phyloP scores from a whole-genome alignment of 2,888 invertebrate species.

The Dynastes grantii region DNA sequence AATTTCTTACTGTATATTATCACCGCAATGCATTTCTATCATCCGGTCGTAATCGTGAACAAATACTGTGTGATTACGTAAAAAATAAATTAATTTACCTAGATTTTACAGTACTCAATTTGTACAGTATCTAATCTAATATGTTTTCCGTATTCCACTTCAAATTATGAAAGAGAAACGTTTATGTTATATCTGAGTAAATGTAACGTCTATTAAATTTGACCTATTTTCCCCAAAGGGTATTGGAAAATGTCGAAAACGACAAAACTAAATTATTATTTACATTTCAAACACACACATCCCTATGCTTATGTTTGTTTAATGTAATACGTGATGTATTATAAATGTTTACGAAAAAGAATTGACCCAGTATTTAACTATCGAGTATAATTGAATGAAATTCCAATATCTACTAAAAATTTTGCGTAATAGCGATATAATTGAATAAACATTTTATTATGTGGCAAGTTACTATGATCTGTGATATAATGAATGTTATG shows the following conservation, averaged over 20 bases:
- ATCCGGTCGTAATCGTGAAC: not conserved
- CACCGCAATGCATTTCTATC: not conserved
- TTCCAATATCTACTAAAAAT: not conserved
- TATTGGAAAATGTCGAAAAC: not conserved
- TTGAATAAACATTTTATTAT: too few relatives aligned
- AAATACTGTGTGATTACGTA: too few relatives aligned
- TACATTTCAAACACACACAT: not conserved
- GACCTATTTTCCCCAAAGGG: constrained; percentile 21
- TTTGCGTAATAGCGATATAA: too few relatives aligned
- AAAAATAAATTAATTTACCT: not conserved
- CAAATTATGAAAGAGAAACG: not conserved
- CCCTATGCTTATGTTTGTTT: not conserved
- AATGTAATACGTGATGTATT: too few relatives aligned
- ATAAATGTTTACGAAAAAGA: constrained; percentile 1
- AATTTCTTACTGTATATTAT: not conserved
- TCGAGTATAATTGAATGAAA: constrained; percentile 11
- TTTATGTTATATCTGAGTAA: not conserved
- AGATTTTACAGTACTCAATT: constrained; percentile 14
- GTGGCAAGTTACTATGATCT: too few relatives aligned
- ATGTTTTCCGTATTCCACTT: constrained; percentile 6
- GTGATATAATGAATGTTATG: too few relatives aligned
- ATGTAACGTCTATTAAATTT: constrained; percentile 9
- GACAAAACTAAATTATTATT: not conserved
- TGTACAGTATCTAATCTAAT: too few relatives aligned
- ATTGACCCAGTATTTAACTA: constrained; percentile 7